Evolutionary conservation across 1,140 invertebrate species (phyloP).

Genomic region (Procambarus clarkii): DNA sequence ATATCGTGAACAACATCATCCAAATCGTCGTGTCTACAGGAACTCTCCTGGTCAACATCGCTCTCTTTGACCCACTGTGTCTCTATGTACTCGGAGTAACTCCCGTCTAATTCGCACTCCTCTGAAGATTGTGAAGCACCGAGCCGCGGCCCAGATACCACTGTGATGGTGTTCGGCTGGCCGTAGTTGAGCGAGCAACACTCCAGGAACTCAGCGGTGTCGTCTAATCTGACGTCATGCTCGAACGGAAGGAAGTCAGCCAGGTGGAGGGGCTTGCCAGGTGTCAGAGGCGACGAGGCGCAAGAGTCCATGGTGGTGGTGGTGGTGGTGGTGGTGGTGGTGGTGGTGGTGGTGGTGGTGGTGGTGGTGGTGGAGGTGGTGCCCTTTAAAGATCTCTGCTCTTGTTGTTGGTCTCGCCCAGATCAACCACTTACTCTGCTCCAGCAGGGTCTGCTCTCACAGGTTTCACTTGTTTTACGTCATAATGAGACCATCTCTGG

Average conservation of each 20-base stretch:
- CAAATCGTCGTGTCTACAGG: not conserved
- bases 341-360: not conserved
- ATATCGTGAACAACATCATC: constrained; percentile 26
- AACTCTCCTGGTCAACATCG: not conserved
- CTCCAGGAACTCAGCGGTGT: constrained; percentile 47
- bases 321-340: not conserved
- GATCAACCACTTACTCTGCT: not conserved
- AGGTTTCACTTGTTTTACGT: not conserved
- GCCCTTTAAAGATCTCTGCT: not conserved
- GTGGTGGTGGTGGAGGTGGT: not conserved
- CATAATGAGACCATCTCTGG: not conserved
- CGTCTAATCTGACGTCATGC: constrained; percentile 31
- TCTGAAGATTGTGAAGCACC: constrained; percentile 18
- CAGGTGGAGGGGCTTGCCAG: constrained; percentile 7
- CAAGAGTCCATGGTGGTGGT: not conserved
- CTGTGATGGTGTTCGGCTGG: constrained; percentile 33
- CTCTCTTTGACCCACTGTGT: constrained; percentile 55
- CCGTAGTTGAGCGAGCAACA: constrained; percentile 38
- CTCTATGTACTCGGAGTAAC: constrained; percentile 56
- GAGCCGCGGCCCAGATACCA: constrained; percentile 20
- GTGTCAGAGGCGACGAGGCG: constrained; percentile 2
- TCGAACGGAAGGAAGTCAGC: constrained; percentile 44
- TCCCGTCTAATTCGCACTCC: constrained; percentile 57
- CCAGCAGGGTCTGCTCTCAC: not conserved
- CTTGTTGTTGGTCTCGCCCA: not conserved